phyloP scores from a whole-genome alignment of 2,797 vertebrate genomes.

The Periophthalmus magnuspinnatus region DNA sequence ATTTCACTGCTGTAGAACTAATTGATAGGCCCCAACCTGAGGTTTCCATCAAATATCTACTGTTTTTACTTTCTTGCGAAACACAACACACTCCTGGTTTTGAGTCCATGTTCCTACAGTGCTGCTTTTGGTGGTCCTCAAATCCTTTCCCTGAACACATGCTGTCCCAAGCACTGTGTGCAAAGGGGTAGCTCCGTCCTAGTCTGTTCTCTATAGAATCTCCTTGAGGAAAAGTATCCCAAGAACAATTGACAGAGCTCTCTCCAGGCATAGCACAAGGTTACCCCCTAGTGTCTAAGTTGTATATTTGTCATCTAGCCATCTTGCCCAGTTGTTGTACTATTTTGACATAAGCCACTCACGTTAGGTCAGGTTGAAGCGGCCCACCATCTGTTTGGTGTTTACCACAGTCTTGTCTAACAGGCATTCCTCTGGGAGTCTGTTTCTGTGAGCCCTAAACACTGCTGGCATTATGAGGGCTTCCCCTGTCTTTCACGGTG shows the following conservation, averaged over 20 bases:
- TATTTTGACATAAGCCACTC: constrained; percentile 20
- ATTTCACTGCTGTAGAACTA: constrained; percentile 38
- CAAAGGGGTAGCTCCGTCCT: background rate
- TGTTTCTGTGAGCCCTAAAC: constrained; percentile 49
- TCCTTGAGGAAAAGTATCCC: constrained; percentile 13
- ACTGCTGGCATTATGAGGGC: constrained; percentile 62
- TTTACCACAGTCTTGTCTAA: constrained; percentile 53
- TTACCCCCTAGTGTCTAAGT: constrained; percentile 64
- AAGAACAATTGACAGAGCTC: background rate
- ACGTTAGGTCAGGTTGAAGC: constrained; percentile 30
- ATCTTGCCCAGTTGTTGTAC: background rate
- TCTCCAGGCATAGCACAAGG: constrained; percentile 46
- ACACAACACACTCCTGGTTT: constrained; percentile 64
- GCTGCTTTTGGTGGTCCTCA: constrained; percentile 47
- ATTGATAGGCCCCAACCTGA: constrained; percentile 54
- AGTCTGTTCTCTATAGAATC: constrained; percentile 4
- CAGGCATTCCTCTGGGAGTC: constrained; percentile 59
- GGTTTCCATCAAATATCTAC: constrained; percentile 66
- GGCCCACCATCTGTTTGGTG: constrained; percentile 64
- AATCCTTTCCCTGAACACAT: constrained; percentile 2
- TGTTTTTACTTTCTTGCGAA: constrained; percentile 67
- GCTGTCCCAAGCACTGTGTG: background rate
- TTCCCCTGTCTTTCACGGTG: constrained; percentile 60
- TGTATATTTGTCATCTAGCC: background rate
- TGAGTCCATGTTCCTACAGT: constrained; percentile 31